Percentiles rank a stretch among this genome's conserved stretches.
Evolutionary conservation across 2,797 vertebrate genomes (phyloP).

Genomic region (Cirrhinus mrigala): DNA sequence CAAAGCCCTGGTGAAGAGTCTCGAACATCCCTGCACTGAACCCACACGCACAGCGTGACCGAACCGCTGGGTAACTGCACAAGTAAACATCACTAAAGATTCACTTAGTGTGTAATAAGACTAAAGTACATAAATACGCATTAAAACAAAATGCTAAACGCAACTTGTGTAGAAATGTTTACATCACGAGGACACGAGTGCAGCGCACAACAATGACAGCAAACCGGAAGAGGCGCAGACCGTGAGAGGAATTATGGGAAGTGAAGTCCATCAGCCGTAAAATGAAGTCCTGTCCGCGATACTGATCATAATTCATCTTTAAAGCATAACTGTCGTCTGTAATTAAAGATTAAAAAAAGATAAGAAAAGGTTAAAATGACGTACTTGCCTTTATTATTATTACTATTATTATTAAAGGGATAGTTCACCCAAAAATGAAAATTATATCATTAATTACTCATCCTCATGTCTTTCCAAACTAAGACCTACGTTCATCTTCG

Average conservation of each 20-base stretch:
- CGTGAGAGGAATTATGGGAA: slow-evolving; percentile 23
- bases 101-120: neutral
- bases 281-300: neutral
- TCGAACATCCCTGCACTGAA: neutral
- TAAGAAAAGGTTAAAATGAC: no score
- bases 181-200: neutral
- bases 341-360: no score
- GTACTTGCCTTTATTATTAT: no score
- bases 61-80: slow-evolving; percentile 18
- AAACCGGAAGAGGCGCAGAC: neutral
- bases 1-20: neutral
- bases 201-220: neutral
- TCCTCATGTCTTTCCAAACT: no score
- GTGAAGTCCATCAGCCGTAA: neutral
- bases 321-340: neutral
- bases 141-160: neutral
- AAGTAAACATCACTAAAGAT: slow-evolving; percentile 10
- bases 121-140: neutral
- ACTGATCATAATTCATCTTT: neutral
- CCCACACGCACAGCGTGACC: slow-evolving; percentile 1
- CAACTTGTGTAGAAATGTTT: neutral
- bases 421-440: no score
- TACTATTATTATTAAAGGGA: no score
- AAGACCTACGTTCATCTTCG: no score
- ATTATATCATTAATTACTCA: no score